Evolutionary conservation across 2,113 vertebrate species (phyloP), one percentile per base, ranked within the genome.

Genomic region (Phaethornis superciliosus): DNA sequence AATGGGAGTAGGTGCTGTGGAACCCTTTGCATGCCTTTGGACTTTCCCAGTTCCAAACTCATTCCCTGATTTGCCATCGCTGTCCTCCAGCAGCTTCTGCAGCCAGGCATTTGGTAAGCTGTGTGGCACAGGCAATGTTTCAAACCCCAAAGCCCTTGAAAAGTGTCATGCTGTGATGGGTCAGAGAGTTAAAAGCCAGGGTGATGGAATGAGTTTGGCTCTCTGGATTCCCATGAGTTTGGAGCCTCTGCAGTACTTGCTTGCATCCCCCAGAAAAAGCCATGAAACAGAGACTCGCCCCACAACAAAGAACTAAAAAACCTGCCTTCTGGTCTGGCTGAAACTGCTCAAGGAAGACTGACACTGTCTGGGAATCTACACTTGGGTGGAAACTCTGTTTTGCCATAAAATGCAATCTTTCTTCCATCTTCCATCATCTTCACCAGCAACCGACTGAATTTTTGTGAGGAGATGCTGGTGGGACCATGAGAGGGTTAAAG

Each of bases 1-100:
- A 86, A 91, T 68, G 91, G 90, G 88, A 95, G 44, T 93, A 95
- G 82, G 89, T 94, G 82, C 93, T 1, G 0, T 72, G 64, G 60
- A 95, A 69, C 40, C 56, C 69, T 90, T 52, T 70, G 24, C 1
- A 0, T 91, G 85, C 80, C 90, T 78, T 54, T 0, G 3, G 72
- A 33, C 76, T 71, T 71, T 90, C 62, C 55, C 75, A 81, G 72
- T 27, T 77, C 63, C 93, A 80, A 88, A 8, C 40, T 33, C 3
- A 2, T 91, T 83, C 71, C 82, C 54, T 91, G 87, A 89, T 63
- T 83, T 82, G 82, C 71, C 85, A 75, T 54, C 71, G 11, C 37
- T 40, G 71, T 42, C 59, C 49, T 80, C 64, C 83, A 75, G 89
- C 58, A 81, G 65, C 44, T 37, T 23, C 20, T 59, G 51, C 37